Evolutionary conservation across 2,113 vertebrate genomes (phyloP).

Genomic region (Nanorana parkeri): DNA sequence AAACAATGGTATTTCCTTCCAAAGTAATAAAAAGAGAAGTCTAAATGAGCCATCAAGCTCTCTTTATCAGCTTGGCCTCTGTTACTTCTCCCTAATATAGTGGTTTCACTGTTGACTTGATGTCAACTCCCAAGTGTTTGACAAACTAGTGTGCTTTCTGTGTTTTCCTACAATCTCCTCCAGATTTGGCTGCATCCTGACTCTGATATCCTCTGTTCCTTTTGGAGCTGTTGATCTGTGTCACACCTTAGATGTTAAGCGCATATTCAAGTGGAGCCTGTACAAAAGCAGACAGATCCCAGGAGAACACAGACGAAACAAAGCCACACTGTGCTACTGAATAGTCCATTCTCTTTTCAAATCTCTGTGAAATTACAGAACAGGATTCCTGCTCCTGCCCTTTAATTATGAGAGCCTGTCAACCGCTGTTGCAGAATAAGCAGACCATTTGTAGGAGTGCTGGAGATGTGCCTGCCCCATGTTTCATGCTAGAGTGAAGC

Average conservation of each 20-base stretch:
- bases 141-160: neutral
- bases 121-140: neutral
- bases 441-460: conserved; percentile 15
- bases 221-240: conserved; percentile 13
- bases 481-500: conserved; percentile 10
- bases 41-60: neutral
- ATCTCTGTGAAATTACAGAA: conserved; percentile 39
- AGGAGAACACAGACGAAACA: conserved; percentile 17
- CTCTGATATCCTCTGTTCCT: neutral
- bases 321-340: conserved; percentile 40
- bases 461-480: neutral
- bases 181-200: neutral
- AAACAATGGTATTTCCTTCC: no score
- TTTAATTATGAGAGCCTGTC: conserved; percentile 26
- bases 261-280: conserved; percentile 8
- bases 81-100: neutral
- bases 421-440: neutral
- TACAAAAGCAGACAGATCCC: conserved; percentile 37
- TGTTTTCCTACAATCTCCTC: neutral
- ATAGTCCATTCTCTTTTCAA: conserved; percentile 25
- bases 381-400: conserved; percentile 20
- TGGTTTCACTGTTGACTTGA: neutral
- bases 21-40: no score
- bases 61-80: neutral
- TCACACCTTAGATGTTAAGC: conserved; percentile 25